A percentile compares a stretch with the other conserved stretches of the same genome.
Evolutionary conservation across 2,888 invertebrate genomes (phyloP).

Genomic region (Lasioglossum leucozonium): DNA sequence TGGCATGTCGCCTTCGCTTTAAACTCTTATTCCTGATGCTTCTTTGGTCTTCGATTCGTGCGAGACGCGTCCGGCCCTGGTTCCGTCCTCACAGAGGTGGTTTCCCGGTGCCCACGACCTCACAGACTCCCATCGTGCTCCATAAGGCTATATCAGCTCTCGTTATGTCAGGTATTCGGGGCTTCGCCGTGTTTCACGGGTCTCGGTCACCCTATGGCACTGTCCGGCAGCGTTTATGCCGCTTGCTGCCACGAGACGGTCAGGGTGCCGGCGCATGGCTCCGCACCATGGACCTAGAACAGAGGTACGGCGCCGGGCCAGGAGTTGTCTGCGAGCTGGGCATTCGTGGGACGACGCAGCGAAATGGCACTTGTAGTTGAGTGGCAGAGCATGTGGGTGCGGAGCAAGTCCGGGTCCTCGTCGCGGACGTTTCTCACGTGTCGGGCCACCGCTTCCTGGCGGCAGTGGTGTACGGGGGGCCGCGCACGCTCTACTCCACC

Average conservation of each 20-base stretch:
- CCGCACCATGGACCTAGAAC: background rate
- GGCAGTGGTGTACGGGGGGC: constrained; percentile 47
- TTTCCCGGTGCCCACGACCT: background rate
- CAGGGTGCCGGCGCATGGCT: constrained; percentile 24
- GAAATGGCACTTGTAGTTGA: constrained; percentile 71
- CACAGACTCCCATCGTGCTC: background rate
- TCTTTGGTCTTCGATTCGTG: constrained; percentile 36
- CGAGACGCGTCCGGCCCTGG: background rate
- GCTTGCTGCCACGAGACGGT: background rate
- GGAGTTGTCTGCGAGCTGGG: constrained; percentile 34
- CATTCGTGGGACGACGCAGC: constrained; percentile 58
- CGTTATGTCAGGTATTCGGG: background rate
- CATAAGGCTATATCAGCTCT: background rate
- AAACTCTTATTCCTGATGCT: constrained; percentile 28
- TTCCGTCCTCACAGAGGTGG: background rate
- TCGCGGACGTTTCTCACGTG: constrained; percentile 62
- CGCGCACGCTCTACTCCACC: constrained; percentile 49
- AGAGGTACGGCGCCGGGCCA: constrained; percentile 11
- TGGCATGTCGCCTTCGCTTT: constrained; percentile 71
- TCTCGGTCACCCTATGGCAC: constrained; percentile 47
- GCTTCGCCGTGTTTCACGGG: constrained; percentile 9
- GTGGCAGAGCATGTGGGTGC: constrained; percentile 32
- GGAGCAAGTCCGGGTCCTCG: background rate
- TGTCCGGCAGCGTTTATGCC: constrained; percentile 23
- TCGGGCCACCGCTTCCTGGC: constrained; percentile 66